Evolutionary conservation across 2,113 vertebrate genomes (phyloP).

Genomic region (Gambusia affinis): DNA sequence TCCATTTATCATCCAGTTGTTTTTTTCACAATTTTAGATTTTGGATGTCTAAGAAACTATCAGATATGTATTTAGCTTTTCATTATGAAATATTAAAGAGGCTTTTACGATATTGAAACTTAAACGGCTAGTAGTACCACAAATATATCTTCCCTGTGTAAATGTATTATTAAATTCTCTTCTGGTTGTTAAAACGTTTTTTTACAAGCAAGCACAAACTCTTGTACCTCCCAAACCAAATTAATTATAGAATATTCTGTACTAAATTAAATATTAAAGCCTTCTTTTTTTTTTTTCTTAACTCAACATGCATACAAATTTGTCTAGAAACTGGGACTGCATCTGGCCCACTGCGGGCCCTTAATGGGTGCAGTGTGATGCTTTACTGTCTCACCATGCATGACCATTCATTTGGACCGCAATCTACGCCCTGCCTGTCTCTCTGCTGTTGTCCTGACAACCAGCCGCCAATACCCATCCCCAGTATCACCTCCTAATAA

Average conservation of each 20-base stretch:
- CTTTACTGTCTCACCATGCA: constrained; percentile 37
- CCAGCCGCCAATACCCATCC: constrained; percentile 46
- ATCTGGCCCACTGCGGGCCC: constrained; percentile 21
- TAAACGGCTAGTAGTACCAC: background rate
- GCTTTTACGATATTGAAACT: background rate
- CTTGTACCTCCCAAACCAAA: background rate
- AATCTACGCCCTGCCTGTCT: constrained; percentile 52
- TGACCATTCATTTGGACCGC: constrained; percentile 62
- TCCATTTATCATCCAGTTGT: background rate
- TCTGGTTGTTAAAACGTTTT: background rate
- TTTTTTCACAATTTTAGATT: too few species aligned
- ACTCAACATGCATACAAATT: background rate
- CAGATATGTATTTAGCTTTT: background rate
- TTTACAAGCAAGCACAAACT: background rate
- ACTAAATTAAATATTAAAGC: constrained; percentile 2
- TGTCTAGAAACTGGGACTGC: constrained; percentile 2
- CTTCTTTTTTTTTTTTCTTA: background rate
- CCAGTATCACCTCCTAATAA: constrained; percentile 27
- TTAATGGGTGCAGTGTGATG: constrained; percentile 26
- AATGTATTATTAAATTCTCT: background rate
- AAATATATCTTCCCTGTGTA: background rate
- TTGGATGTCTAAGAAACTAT: background rate
- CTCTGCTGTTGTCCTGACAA: constrained; percentile 64
- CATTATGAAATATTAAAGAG: fast-evolving
- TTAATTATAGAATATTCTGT: constrained; percentile 9